phyloP scores from a whole-genome alignment of 2,797 vertebrate species.

The Triplophysa yarkandensis region DNA sequence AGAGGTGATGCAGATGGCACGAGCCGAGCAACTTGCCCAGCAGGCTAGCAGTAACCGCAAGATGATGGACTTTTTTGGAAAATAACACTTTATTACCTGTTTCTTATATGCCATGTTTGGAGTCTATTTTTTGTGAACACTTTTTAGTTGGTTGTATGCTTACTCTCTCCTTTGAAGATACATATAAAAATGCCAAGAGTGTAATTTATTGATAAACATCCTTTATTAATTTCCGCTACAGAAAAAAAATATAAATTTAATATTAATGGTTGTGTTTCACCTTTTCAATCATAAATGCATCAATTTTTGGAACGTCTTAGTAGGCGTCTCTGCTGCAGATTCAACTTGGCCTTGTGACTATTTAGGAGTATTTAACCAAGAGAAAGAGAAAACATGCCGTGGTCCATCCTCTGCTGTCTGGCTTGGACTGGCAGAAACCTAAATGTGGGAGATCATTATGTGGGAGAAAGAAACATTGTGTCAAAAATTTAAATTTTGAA shows the following conservation, averaged over 20 bases:
- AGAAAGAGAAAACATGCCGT: constrained; percentile 56
- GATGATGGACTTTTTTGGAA: constrained; percentile 88
- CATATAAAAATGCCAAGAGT: not conserved
- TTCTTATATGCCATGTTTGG: not conserved
- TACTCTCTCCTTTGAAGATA: too few species aligned
- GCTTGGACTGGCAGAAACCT: constrained; percentile 1
- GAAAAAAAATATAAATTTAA: not conserved
- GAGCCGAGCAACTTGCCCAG: constrained; percentile 83
- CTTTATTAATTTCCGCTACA: constrained; percentile 20
- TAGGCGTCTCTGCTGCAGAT: not conserved
- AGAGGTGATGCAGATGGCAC: constrained; percentile 87
- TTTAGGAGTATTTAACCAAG: constrained; percentile 54
- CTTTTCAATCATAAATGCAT: constrained; percentile 2
- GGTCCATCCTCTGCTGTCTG: constrained; percentile 42
- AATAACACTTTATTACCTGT: constrained; percentile 64
- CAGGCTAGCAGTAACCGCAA: constrained; percentile 87
- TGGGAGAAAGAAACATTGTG: not conserved
- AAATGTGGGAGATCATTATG: not conserved
- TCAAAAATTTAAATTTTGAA: too few species aligned
- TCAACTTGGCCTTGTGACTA: constrained; percentile 1
- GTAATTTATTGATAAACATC: not conserved
- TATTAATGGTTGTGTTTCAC: not conserved
- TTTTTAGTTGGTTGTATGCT: not conserved
- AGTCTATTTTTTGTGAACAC: not conserved
- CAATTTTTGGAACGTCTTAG: constrained; percentile 22